Evolutionary conservation across 2,888 invertebrate genomes (phyloP).

Genomic region (Tachina grossa): DNA sequence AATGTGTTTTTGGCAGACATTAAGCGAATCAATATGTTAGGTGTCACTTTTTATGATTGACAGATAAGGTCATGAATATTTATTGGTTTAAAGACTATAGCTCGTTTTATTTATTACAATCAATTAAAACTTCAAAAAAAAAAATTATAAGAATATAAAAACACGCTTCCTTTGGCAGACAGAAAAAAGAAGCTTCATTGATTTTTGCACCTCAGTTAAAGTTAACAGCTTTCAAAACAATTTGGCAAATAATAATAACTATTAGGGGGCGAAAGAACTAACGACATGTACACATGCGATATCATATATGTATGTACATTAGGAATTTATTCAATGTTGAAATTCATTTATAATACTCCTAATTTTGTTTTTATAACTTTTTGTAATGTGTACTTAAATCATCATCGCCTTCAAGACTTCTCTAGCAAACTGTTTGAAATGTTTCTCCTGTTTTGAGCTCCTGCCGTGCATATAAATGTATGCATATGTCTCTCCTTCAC

Average conservation of each 20-base stretch:
- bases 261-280: conserved; percentile 68
- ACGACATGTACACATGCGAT: conserved; percentile 80
- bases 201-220: conserved; percentile 65
- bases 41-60: conserved; percentile 64
- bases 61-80: conserved; percentile 67
- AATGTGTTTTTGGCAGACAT: conserved; percentile 17
- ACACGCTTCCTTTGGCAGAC: conserved; percentile 18
- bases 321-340: conserved; percentile 13
- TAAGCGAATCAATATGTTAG: conserved; percentile 34
- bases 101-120: conserved; percentile 55
- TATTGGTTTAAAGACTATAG: conserved; percentile 10
- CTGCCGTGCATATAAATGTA: neutral
- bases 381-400: neutral
- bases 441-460: conserved; percentile 18
- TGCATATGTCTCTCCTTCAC: conserved; percentile 34
- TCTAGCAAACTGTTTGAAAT: conserved; percentile 46
- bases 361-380: conserved; percentile 28
- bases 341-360: conserved; percentile 22
- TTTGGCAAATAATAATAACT: conserved; percentile 49
- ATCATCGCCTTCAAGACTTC: conserved; percentile 16
- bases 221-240: conserved; percentile 53
- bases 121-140: conserved; percentile 65
- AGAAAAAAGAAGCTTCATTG: conserved; percentile 73
- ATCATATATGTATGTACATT: conserved; percentile 57
- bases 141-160: neutral